A percentile compares a stretch with the other conserved stretches of the same genome.
Evolutionary conservation across 37 sponge, comb jelly and placozoan genomes (phyloP).

Genomic region (Axinella damicornis): DNA sequence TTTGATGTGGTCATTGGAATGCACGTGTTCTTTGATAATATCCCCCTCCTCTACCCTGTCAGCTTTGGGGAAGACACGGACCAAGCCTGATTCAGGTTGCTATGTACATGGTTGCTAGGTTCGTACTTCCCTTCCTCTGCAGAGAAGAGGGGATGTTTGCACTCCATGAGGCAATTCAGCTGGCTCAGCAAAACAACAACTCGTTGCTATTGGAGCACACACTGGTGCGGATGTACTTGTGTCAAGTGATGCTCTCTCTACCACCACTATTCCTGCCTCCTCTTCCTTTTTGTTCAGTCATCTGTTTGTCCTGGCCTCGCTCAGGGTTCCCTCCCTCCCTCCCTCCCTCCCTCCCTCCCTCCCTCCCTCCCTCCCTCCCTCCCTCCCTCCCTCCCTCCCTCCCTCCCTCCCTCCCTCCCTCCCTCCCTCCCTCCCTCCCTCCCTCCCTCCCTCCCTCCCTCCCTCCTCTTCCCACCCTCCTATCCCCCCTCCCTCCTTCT

Average conservation of each 20-base stretch:
- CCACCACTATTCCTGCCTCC: neutral
- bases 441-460: neutral
- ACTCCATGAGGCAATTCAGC: slow-evolving; percentile 43
- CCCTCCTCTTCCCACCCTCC: neutral
- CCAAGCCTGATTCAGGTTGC: no score
- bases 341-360: neutral
- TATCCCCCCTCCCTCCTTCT: no score
- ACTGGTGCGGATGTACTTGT: neutral
- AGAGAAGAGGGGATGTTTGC: slow-evolving; percentile 48
- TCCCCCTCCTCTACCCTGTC: no score
- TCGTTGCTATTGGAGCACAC: slow-evolving; percentile 28
- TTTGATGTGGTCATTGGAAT: no score
- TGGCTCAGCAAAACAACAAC: slow-evolving; percentile 34
- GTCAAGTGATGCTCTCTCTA: neutral
- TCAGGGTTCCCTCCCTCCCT: neutral
- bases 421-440: neutral
- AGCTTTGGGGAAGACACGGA: no score
- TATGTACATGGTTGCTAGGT: no score
- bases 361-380: neutral
- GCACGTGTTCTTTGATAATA: no score
- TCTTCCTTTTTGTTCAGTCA: neutral
- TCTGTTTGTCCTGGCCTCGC: no score
- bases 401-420: neutral
- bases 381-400: neutral
- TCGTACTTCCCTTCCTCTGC: neutral